Evolutionary conservation across 2,797 vertebrate genomes (phyloP).

Genomic region (Harpagifer antarcticus): DNA sequence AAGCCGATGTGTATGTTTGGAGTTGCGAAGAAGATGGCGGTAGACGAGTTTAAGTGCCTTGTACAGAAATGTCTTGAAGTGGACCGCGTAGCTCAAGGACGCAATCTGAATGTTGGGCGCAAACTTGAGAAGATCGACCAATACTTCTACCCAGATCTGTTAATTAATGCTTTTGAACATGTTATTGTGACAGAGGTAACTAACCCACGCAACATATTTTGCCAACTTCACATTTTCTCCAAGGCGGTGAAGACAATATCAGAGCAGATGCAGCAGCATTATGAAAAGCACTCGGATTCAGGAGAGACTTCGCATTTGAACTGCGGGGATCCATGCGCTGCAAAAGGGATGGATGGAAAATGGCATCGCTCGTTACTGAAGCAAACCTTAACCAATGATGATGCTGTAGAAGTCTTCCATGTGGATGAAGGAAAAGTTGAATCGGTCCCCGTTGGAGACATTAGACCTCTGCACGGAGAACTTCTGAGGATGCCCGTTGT

Average conservation of each 20-base stretch:
- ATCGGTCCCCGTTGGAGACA: slow-evolving; percentile 76
- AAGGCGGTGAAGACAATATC: slow-evolving; percentile 86
- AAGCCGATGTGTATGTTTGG: slow-evolving; percentile 84
- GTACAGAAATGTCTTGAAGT: slow-evolving; percentile 68
- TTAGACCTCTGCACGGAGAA: slow-evolving; percentile 81
- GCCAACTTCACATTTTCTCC: slow-evolving; percentile 88
- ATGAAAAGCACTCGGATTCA: slow-evolving; percentile 56
- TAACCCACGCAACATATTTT: slow-evolving; percentile 87
- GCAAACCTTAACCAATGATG: slow-evolving; percentile 50
- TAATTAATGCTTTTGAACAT: slow-evolving; percentile 82
- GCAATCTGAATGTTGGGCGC: slow-evolving; percentile 25
- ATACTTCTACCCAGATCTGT: slow-evolving; percentile 90
- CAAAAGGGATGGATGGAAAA: slow-evolving; percentile 84
- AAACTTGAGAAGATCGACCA: slow-evolving; percentile 52
- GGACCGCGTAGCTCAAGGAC: slow-evolving; percentile 7
- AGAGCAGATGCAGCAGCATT: slow-evolving; percentile 82
- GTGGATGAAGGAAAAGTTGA: slow-evolving; percentile 91
- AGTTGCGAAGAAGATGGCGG: slow-evolving; percentile 78
- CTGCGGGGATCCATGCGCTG: slow-evolving; percentile 88
- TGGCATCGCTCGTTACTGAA: slow-evolving; percentile 88
- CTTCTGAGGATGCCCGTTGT: slow-evolving; percentile 91
- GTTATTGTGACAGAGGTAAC: slow-evolving; percentile 88
- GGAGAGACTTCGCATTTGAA: slow-evolving; percentile 62
- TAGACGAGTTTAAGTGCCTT: slow-evolving; percentile 75
- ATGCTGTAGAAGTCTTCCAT: slow-evolving; percentile 84